Evolutionary conservation across 2,797 vertebrate genomes (phyloP), one percentile per base, ranked within the genome.

Genomic region (Anolis apletophallus): DNA sequence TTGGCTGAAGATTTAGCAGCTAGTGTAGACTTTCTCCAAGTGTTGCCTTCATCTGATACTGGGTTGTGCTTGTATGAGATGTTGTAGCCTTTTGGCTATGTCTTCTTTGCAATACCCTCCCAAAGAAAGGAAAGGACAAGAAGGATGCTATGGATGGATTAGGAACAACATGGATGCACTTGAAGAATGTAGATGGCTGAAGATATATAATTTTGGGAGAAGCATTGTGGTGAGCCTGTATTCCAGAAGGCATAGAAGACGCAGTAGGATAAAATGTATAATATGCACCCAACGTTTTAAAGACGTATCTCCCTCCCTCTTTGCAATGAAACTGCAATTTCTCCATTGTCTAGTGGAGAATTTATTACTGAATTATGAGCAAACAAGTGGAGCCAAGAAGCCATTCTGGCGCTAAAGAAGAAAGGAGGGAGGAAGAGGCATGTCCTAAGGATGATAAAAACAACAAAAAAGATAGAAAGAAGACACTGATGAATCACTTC

Each of bases 341-440:
- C 85, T 61, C 78, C 79, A 94, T 90, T 88, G 84, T 87, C 94
- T 96, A 94, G 95, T 95, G 94, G 95, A 93, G 55, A 93, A 96
- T 96, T 96, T 95, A 96, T 96, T 95, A 96, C 95, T 95, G 94
- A 96, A 96, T 96, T 96, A 96, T 79, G 93, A 95, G 92, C 93
- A 21, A 96, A 92, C 94, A 94, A 96, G 92, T 94, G 92, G 92
- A 94, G 88, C 90, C 94, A 94, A 96, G 94, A 95, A 93, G 91
- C 92, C 92, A 91, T 86, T 92, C 91, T 88, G 93, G 90, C 85
- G 83, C 86, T 52, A 46, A 2, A 64, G 10, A 34, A 10, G 54
- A 7, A 8, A 16, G 1, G 55, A 26, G 34, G 5, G 52, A 57
- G 13, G 55, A 26, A 36, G 11, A 54, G n/a, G 55, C 64, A 57